Evolutionary conservation across 2,888 invertebrate species (phyloP), one percentile per base, ranked within the genome.

Genomic region (Spilosoma lubricipeda): DNA sequence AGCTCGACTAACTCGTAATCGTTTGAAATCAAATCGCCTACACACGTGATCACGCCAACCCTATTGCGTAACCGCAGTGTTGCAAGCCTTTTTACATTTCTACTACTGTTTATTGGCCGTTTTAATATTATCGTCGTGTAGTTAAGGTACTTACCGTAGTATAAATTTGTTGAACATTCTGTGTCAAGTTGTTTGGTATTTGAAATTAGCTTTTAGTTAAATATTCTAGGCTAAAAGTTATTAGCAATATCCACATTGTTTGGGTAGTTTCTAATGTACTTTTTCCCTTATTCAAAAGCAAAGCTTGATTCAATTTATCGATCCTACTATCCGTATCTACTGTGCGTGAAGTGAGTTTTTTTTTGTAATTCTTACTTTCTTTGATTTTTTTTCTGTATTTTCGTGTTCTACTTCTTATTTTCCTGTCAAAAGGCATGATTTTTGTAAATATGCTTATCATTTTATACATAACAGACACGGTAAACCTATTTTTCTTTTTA

Each of bases 41-140:
- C 87, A 89, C 83, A 80, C 87, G 89, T 87, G 84, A 82, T 75
- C 90, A 90, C 90, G 89, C 86, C 76, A 90, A 42, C 75, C 67
- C 67, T 72, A 66, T 71, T 71, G 74, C 77, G 80, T 82, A 82
- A 84, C 56, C 33, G 30, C 39, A 71, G 67, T 67, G 63, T 65
- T 71, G 52, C 67, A 33, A 68, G n/a, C 56, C 11, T 74, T 70
- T 67, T 73, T 63, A 63, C 63, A 63, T 63, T 70, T n/a, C 52
- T 56, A 36, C n/a, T 33, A 23, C 30, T 20, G 18, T 67, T 67
- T 33, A 67, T 67, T 30, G 23, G 67, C 23, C 23, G 23, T 45
- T 48, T 67, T 13, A 63, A 30, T 63, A 63, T 18, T 63, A 30
- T 30, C 15, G 63, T 48, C 30, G 27, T 67, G 45, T 67, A 67